A percentile compares a stretch with the other conserved stretches of the same genome.
These are phyloP conservation scores for Rhincodon typus DNA, from an alignment of 2,797 vertebrate species.

Conservation along the genomic window DNA sequence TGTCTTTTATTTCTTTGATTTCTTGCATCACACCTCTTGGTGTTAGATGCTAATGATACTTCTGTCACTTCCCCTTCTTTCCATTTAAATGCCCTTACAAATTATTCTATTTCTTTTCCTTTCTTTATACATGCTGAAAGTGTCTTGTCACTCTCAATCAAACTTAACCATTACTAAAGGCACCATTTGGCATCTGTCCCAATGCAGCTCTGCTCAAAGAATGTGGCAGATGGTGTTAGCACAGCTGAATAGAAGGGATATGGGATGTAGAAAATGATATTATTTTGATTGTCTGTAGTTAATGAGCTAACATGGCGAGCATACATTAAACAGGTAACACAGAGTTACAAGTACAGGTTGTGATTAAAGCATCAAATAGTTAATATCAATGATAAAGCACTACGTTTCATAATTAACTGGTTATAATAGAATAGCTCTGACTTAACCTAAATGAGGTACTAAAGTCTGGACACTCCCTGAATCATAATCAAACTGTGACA, in stretches of 20 bases:
- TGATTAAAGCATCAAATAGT: not conserved
- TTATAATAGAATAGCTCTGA: not conserved
- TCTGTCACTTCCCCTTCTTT: not conserved
- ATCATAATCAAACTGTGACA: not conserved
- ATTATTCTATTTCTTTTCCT: not conserved
- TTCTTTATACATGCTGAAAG: not conserved
- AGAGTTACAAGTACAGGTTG: not conserved
- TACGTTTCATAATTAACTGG: not conserved
- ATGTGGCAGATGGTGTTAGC: conserved; percentile 15
- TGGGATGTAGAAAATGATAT: conserved; percentile 24
- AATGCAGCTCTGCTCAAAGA: not conserved
- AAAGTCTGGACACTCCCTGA: not conserved
- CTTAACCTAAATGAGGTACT: not conserved
- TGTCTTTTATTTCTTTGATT: no score
- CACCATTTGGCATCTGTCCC: not conserved
- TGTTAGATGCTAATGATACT: not conserved
- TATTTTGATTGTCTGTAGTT: conserved; percentile 13
- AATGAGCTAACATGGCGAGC: not conserved
- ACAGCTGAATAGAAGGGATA: conserved; percentile 22
- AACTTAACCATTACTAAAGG: not conserved
- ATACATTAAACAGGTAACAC: not conserved
- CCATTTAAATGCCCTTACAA: not conserved
- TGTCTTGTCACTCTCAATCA: conserved; percentile 15
- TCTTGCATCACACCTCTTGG: not conserved
- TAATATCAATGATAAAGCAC: not conserved